Evolutionary conservation across 1,140 invertebrate species (phyloP), one percentile per base, ranked within the genome.

Genomic region (Hylaeus volcanicus): DNA sequence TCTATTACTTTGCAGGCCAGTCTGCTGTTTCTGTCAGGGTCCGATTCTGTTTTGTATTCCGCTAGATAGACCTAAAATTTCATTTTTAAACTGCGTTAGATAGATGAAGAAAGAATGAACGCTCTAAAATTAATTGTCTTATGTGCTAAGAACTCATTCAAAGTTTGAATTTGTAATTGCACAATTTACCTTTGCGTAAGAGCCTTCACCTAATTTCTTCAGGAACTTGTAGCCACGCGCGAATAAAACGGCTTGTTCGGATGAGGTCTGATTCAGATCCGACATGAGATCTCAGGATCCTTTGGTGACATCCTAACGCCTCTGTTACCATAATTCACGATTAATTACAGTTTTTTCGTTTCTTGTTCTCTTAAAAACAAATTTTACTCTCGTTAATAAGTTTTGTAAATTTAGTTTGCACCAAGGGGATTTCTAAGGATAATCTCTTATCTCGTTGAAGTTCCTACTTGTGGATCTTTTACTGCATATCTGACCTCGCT

Each of bases 1-100:
- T 97, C 96, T 68, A 97, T 96, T 1, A 97, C 94, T 94, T 97
- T 97, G 83, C 96, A 96, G 1, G 96, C 96, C 79, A 96, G 83
- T 82, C 76, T 93, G 90, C 83, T 93, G 9, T 84, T 85, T 0
- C 64, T 78, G 9, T 91, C 86, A 0, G 87, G 64, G 0, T 89
- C 88, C 9, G 87, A 77, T 37, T 88, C 91, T 8, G 93, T 89
- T 84, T 93, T 94, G 73, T 94, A 95, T 55, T 95, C 94, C 3
- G 95, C 92, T 86, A 95, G 92, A 88, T 94, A 96, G 12, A 96
- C 95, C 94, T 95, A 82, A 5, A 89, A 91, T 82, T 65, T 55
- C 78, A 48, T 71, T 43, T 45, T 53, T 61, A n/a, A 37, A 43
- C 48, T 61, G 58, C 5, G 45, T 26, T 26, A 26, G 26, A 26